Base-by-base conservation (phyloP, 2,113 vertebrate genomes). In the Brachyhypopomus gauderio region DNA sequence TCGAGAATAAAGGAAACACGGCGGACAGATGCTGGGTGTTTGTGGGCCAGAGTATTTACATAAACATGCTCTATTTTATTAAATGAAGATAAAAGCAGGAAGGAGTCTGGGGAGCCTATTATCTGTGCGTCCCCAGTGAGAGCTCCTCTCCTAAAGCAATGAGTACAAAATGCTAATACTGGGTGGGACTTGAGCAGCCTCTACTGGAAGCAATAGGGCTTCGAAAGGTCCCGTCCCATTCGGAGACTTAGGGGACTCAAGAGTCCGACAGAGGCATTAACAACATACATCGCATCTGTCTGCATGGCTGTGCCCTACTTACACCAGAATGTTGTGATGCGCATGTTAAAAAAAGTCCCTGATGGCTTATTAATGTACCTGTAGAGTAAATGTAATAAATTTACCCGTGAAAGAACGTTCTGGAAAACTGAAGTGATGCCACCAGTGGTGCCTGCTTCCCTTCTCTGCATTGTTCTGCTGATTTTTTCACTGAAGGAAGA, bases 401-500 rank as follows among this genome's bases (percentile, higher is more conserved):
- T 41, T 41, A 34, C 66, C 34, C 34, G 64, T 6, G 64, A n/a
- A 36, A 19, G 34, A 30, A 17, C 3, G 38, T 67, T 67, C 34
- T 34, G 8, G 64, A 8, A 27, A 38, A 70, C 19, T 70, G 30
- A 22, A 22, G 41, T 70, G 38, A n/a, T 70, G 36, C 34, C 34
- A n/a, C n/a, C 36, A 41, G 34, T 41, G 48, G 14, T 23, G 27
- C 12, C 64, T 52, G 23, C n/a, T 70, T 78, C 63, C 56, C 19
- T 34, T 58, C 56, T 41, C 60, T 23, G 16, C 25, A 27, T 80
- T 55, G 45, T 62, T 30, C 41, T 36, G 25, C 27, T 11, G 4
- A 23, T 62, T 56, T 55, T 80, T 80, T 74, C 52, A 80, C 23
- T 5, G 48, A 20, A 52, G 41, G 93, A 92, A 89, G 22, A 85